Conservation (phyloP, 2,888 invertebrate species). For the Gibbula magus region DNA sequence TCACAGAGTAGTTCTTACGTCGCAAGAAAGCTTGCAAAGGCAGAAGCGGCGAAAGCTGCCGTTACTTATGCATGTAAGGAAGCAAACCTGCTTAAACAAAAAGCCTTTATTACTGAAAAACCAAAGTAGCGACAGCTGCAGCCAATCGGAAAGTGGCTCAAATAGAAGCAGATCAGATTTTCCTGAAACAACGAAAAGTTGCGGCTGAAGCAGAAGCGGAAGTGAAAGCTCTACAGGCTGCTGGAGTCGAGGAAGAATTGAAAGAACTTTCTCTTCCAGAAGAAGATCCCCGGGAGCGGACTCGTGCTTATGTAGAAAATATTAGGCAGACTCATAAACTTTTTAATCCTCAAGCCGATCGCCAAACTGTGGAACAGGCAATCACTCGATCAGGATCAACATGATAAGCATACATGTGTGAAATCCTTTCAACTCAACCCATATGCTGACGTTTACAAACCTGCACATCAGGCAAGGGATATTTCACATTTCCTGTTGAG, state of each 20-base stretch:
- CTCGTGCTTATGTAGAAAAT: neutral
- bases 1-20: neutral
- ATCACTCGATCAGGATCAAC: no score
- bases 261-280: slow-evolving; percentile 17
- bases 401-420: neutral
- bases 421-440: slow-evolving; percentile 1
- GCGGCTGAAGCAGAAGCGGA: neutral
- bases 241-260: slow-evolving; percentile 21
- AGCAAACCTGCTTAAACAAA: neutral
- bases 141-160: neutral
- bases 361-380: no score
- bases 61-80: slow-evolving; percentile 7
- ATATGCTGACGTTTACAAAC: neutral
- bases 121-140: neutral
- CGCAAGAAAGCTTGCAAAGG: neutral
- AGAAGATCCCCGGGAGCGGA: neutral
- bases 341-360: no score
- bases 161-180: neutral
- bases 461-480: neutral
- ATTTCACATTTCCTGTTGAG: slow-evolving; percentile 9
- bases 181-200: neutral
- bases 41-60: neutral
- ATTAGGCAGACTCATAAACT: neutral
- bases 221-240: neutral
- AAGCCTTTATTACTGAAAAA: neutral